Evolutionary conservation across 1,140 invertebrate species (phyloP).

Genomic region (Drosophila ficusphila): DNA sequence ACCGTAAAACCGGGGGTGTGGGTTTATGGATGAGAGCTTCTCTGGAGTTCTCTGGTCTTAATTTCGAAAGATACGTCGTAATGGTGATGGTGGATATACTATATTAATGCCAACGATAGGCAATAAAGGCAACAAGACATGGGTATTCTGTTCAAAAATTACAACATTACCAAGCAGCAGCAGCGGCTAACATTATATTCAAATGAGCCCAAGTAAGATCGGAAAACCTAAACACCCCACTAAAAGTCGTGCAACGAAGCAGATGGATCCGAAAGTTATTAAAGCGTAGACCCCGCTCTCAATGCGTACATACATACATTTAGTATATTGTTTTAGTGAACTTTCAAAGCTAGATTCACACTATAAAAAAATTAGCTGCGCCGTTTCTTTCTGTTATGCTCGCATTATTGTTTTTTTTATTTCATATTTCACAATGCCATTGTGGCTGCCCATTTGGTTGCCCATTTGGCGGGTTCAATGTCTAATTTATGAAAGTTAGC

Average conservation of each 20-base stretch:
- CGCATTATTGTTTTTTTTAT: conserved; percentile 55
- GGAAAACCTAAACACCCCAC: neutral
- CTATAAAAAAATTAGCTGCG: conserved; percentile 70
- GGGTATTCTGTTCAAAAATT: no score
- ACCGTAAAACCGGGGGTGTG: neutral
- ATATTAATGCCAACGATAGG: neutral
- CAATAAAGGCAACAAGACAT: no score
- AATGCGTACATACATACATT: conserved; percentile 64
- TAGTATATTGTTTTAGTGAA: conserved; percentile 71
- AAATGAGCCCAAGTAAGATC: no score
- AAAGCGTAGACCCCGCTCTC: conserved; percentile 70
- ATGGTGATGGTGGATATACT: neutral
- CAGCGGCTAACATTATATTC: no score
- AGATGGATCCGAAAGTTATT: conserved; percentile 57
- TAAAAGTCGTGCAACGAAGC: neutral
- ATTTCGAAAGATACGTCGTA: conserved; percentile 3
- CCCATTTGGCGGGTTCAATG: conserved; percentile 62
- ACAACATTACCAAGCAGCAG: no score
- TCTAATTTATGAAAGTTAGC: conserved; percentile 78
- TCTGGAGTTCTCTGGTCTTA: neutral
- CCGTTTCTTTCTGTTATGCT: conserved; percentile 46
- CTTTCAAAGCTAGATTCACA: conserved; percentile 64
- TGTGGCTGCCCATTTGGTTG: conserved; percentile 19
- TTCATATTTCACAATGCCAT: conserved; percentile 27
- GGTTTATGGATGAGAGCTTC: conserved; percentile 17